Evolutionary conservation across 2,113 vertebrate species (phyloP), one percentile per base, ranked within the genome.

Genomic region (Atrichornis clamosus): DNA sequence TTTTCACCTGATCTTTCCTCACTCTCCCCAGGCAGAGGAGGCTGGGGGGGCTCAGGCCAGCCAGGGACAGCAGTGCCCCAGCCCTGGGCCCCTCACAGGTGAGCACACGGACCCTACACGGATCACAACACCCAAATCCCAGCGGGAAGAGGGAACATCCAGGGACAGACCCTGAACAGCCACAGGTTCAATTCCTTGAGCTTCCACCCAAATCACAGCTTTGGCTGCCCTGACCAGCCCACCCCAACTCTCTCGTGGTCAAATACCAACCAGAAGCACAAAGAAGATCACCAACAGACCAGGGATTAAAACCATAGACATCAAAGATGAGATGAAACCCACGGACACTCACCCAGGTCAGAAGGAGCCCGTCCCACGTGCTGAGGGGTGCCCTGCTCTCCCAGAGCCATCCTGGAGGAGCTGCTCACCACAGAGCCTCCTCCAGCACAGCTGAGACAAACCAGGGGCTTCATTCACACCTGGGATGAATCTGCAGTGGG

Each of bases 251-350:
- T 11, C 58, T 1, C 23, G 0, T 0, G 3, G 21, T 1, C 62
- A 32, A 27, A 42, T 10, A 10, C 30, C 46, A 7, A 4, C 26
- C 6, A 44, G 20, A 3, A 86, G 10, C 24, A 11, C 47, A 4
- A 2, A 41, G 11, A 13, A 28, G 4, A 9, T 0, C 27, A 15
- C 11, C 13, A 3, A 3, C 0, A 2, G 1, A 7, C 4, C 22
- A 21, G 19, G 12, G 50, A 15, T n/a, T 32, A 41, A 46, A 83
- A 3, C 7, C 2, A 2, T 13, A 33, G 55, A 2, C 22, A 21
- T 32, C 5, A n/a, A 7, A 63, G 22, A n/a, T 1, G 27, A 58
- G 5, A 6, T 26, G 13, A 35, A 53, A 75, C 3, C 7, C 2
- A 1, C 13, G 50, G 44, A 3, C n/a, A 58, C 64, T 67, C n/a